Base-by-base conservation (phyloP, 2,113 vertebrate species). In the Colius striatus region DNA sequence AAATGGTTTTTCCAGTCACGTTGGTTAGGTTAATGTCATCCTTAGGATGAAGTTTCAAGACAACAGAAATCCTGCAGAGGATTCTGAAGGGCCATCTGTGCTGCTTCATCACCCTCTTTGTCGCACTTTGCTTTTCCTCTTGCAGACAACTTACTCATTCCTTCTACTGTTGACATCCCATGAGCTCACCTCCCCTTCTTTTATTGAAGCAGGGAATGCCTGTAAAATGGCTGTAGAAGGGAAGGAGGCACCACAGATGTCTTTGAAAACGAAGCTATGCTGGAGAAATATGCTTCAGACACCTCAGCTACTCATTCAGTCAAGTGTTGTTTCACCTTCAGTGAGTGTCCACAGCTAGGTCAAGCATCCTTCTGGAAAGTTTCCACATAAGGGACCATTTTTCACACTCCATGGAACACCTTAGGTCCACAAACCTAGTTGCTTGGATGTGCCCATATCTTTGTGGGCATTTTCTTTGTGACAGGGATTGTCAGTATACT, bases 51-150 rank as follows among this genome's bases (percentile, higher is more conserved):
- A 65, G 58, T 60, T 83, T 48, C 12, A 29, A 11, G 86, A 57
- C 50, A 20, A 7, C 41, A 70, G n/a, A 53, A 96, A 17, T 62
- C n/a, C 23, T n/a, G 15, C 47, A 32, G 36, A 27, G 45, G 8
- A 9, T n/a, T 36, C 6, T 29, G 36, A 58, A 32, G 30, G 25
- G 18, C 19, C 63, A 58, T n/a, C n/a, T 41, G 13, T 0, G 0
- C 47, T 89, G 62, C 41, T 66, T 55, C 41, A 36, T 74, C 19
- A 16, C 32, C 21, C 34, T 82, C 30, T 60, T 26, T 82, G 2
- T 18, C 5, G 1, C 65, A 10, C 22, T 29, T 27, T 27, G 9
- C 75, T 81, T 67, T 16, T 77, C 14, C 34, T 34, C 48, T 65
- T 36, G 12, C 7, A 12, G 58, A 66, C 36, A 16, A 14, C 3